Percentiles rank a stretch among this genome's conserved stretches.
phyloP scores from a whole-genome alignment of 2,113 vertebrate genomes.

The Columba janthina region DNA sequence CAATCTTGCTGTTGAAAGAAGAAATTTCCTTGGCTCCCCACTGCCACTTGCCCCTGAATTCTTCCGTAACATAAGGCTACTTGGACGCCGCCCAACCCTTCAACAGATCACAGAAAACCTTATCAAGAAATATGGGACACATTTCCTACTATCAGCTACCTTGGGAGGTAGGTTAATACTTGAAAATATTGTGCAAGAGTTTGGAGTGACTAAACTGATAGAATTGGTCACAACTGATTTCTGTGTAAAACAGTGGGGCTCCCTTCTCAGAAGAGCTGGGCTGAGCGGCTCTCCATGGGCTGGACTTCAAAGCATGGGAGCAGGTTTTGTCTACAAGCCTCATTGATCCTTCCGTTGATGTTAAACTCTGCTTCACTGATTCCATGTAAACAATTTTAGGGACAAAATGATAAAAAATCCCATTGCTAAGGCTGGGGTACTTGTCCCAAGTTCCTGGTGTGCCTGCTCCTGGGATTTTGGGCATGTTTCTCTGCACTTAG shows the following conservation, averaged over 20 bases:
- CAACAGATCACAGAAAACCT: slow-evolving; percentile 95
- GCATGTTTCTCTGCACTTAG: neutral
- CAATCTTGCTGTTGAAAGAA: slow-evolving; percentile 93
- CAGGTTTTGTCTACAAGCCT: neutral
- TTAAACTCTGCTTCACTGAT: neutral
- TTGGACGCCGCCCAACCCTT: slow-evolving; percentile 89
- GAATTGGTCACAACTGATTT: rapidly evolving
- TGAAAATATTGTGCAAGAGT: neutral
- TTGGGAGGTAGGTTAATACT: slow-evolving; percentile 85
- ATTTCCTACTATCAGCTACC: slow-evolving; percentile 94
- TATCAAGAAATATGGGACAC: slow-evolving; percentile 98
- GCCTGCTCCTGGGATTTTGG: neutral
- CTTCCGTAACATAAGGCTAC: slow-evolving; percentile 91
- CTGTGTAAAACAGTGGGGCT: neutral
- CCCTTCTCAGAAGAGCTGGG: neutral
- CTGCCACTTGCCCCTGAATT: slow-evolving; percentile 94
- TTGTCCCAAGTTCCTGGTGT: neutral
- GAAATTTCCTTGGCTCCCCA: slow-evolving; percentile 91
- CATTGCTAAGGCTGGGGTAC: rapidly evolving
- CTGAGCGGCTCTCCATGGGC: rapidly evolving
- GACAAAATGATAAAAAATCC: neutral
- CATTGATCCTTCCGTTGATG: neutral
- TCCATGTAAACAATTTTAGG: neutral
- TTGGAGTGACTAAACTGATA: neutral
- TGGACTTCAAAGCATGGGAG: neutral